phyloP scores from a whole-genome alignment of 1,140 invertebrate species.

The Centruroides vittatus region DNA sequence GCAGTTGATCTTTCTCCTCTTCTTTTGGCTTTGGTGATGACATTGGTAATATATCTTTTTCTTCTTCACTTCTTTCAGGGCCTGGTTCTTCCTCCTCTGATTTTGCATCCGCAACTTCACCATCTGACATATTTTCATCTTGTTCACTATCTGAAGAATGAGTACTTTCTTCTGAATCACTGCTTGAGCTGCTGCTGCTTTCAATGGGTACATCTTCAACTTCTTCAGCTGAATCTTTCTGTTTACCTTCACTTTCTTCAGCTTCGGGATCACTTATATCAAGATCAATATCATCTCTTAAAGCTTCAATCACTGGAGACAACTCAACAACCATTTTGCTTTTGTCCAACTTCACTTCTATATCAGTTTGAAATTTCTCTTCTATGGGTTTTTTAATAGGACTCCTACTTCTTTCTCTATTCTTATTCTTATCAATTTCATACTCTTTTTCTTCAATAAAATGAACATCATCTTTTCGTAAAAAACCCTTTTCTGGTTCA shows the following conservation, averaged over 20 bases:
- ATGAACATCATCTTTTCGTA: too few relatives aligned
- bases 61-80: background rate
- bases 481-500: too few relatives aligned
- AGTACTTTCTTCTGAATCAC: background rate
- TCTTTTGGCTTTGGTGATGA: background rate
- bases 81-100: background rate
- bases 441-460: too few relatives aligned
- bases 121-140: constrained; percentile 8
- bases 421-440: too few relatives aligned
- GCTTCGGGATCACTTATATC: too few relatives aligned
- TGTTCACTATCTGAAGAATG: constrained; percentile 1
- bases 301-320: too few relatives aligned
- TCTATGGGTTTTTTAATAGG: too few relatives aligned
- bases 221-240: constrained; percentile 1
- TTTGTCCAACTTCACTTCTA: too few relatives aligned
- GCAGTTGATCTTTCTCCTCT: constrained; percentile 37
- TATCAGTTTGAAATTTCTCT: too few relatives aligned
- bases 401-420: too few relatives aligned
- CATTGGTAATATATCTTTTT: background rate
- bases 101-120: background rate
- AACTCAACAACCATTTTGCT: too few relatives aligned
- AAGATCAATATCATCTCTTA: too few relatives aligned
- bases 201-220: constrained; percentile 3
- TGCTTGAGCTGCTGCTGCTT: background rate
- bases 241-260: background rate